Base-by-base conservation (phyloP, 2,797 vertebrate species). In the Gymnoscopelus microlampas region DNA sequence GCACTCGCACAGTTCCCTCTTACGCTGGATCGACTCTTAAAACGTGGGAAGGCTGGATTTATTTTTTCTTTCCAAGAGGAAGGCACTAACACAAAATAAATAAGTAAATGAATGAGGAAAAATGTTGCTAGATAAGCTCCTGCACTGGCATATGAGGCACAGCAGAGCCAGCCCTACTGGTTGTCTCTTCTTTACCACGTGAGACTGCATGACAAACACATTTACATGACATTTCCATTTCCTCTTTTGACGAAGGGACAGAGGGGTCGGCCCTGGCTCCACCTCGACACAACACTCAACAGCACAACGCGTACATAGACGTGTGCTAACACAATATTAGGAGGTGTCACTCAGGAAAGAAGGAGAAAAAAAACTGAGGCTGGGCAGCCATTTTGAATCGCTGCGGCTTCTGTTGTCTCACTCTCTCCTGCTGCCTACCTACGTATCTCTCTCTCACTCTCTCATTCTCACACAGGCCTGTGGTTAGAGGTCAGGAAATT, bases 171-270 rank as follows among this genome's bases (percentile, higher is more conserved):
- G 26, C 53, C 73, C 68, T 13, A 9, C 39, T 9, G 39, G 2
- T 44, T 29, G 32, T 47, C 53, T 3, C 44, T 70, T 68, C 66
- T 60, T 60, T 48, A 48, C 61, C 82, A 80, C n/a, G 47, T 81
- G 81, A 77, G 53, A 53, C 66, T 68, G 66, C 73, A 77, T 82
- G 79, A 88, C 76, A 78, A 84, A 85, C 76, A 79, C 78, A 80
- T 88, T 87, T 81, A 76, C 77, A 81, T 85, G 73, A 84, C 62
- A 88, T 88, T 88, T 87, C 68, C 70, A 84, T 86, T 90, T 88
- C 85, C 79, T 88, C 72, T 74, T 85, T 73, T 69, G 57, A 75
- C 58, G 24, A 44, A 50, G 50, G 23, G n/a, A 80, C 47, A 61
- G 0, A 0, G 69, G 64, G 74, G 51, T 63, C 84, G 63, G 66